Evolutionary conservation across 1,140 invertebrate genomes (phyloP).

Genomic region (Hyphantria cunea): DNA sequence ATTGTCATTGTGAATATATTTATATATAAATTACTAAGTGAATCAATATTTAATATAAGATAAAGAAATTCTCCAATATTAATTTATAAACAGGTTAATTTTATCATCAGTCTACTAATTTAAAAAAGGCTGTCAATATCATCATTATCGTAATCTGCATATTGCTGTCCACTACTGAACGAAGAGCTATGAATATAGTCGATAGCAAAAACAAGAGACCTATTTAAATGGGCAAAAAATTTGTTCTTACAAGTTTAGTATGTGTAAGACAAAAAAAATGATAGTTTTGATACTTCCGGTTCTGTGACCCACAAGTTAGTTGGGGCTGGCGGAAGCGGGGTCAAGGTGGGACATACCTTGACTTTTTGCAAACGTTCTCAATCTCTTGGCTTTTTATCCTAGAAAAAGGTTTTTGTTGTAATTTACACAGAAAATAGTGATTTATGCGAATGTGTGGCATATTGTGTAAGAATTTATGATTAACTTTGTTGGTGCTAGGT

Average conservation of each 20-base stretch:
- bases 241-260: not conserved
- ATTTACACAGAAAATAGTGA: not conserved
- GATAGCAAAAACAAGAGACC: not conserved
- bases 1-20: too few species aligned
- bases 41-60: too few species aligned
- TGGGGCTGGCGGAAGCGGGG: constrained; percentile 8
- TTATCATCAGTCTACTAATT: too few species aligned
- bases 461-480: too few species aligned
- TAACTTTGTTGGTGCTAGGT: too few species aligned
- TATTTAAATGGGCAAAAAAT: not conserved
- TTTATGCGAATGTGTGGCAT: not conserved
- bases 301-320: constrained; percentile 18
- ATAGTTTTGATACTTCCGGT: constrained; percentile 11
- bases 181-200: too few species aligned
- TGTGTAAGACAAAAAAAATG: not conserved
- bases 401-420: not conserved
- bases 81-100: too few species aligned
- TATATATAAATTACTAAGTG: too few species aligned
- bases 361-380: constrained; percentile 8
- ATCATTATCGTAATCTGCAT: too few species aligned
- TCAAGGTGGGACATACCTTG: constrained; percentile 15
- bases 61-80: too few species aligned
- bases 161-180: not conserved
- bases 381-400: constrained; percentile 3
- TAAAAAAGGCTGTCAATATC: too few species aligned